phyloP scores from a whole-genome alignment of 1,140 invertebrate genomes.

The Brachionus rotundiformis region DNA sequence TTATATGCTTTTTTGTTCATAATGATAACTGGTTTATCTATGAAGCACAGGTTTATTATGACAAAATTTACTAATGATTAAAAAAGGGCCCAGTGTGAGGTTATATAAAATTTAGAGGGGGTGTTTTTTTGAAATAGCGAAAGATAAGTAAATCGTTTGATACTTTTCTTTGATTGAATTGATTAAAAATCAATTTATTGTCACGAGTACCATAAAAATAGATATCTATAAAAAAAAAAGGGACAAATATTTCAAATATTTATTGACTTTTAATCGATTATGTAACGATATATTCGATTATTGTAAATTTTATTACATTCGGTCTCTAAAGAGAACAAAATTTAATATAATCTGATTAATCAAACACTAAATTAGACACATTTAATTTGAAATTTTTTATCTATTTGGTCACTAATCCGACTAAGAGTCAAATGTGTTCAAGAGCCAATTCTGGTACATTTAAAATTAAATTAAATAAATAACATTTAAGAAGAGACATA shows the following conservation, averaged over 20 bases:
- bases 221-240: neutral
- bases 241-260: constrained; percentile 27
- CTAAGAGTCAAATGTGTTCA: too few species aligned
- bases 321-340: constrained; percentile 7
- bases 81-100: neutral
- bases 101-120: neutral
- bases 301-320: neutral
- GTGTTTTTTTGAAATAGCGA: constrained; percentile 9
- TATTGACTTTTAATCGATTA: constrained; percentile 45
- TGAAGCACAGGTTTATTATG: neutral
- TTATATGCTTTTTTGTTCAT: neutral
- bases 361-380: neutral
- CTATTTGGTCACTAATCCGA: neutral
- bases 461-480: too few species aligned
- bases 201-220: constrained; percentile 35
- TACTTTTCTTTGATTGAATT: neutral
- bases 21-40: constrained; percentile 42
- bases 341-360: neutral
- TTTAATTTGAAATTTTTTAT: neutral
- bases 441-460: too few species aligned
- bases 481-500: too few species aligned
- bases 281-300: neutral
- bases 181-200: constrained; percentile 48
- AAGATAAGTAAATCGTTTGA: constrained; percentile 1
- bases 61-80: constrained; percentile 12